These are phyloP conservation scores for Diadromus collaris DNA, from an alignment of 2,888 invertebrate genomes.

Conservation along the genomic window DNA sequence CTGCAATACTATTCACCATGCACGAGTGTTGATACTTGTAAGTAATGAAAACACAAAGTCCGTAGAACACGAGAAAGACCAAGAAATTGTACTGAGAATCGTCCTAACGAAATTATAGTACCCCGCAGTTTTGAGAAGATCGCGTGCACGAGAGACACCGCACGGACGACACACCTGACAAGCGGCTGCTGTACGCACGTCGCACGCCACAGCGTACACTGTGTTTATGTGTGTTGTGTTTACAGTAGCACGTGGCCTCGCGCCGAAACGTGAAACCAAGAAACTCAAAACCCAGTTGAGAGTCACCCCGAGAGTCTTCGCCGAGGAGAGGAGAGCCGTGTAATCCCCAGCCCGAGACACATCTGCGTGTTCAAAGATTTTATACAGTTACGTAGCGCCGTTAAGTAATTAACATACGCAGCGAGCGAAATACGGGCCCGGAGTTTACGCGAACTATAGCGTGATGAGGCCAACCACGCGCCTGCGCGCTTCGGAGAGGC, in stretches of 20 bases:
- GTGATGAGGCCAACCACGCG: neutral
- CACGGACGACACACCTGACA: slow-evolving; percentile 39
- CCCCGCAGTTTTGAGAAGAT: slow-evolving; percentile 50
- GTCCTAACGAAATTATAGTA: slow-evolving; percentile 35
- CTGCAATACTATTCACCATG: neutral
- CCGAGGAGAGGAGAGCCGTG: slow-evolving; percentile 6
- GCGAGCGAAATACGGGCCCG: slow-evolving; percentile 7
- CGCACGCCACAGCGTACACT: too few relatives aligned
- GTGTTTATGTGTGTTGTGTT: neutral
- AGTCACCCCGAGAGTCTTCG: neutral
- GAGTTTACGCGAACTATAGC: slow-evolving; percentile 8
- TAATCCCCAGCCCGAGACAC: slow-evolving; percentile 43
- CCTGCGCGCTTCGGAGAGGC: neutral
- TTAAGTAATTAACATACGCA: slow-evolving; percentile 60
- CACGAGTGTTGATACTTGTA: slow-evolving; percentile 1
- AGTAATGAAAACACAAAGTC: slow-evolving; percentile 2
- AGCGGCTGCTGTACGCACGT: too few relatives aligned
- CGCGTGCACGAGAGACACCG: slow-evolving; percentile 56
- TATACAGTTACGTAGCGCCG: slow-evolving; percentile 64
- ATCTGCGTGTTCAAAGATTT: slow-evolving; percentile 54
- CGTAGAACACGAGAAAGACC: neutral
- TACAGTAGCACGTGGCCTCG: slow-evolving; percentile 20
- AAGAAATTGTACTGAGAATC: slow-evolving; percentile 20
- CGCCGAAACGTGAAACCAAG: slow-evolving; percentile 39
- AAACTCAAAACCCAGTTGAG: slow-evolving; percentile 43